phyloP scores from a whole-genome alignment of 2,888 invertebrate species.

The Seira musarum region DNA sequence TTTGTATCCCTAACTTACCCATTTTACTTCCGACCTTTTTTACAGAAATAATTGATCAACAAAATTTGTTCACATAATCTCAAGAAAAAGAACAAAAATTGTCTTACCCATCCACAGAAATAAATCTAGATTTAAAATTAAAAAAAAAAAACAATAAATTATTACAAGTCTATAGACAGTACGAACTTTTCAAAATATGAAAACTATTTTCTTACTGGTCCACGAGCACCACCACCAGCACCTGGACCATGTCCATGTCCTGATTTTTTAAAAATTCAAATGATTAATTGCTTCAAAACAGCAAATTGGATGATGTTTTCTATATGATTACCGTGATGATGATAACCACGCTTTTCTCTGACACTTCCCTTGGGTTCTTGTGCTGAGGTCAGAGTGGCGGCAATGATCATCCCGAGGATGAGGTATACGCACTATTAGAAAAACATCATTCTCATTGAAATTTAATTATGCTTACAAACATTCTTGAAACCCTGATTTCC shows the following conservation, averaged over 20 bases:
- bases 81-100: no score
- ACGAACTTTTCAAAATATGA: no score
- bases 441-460: background rate
- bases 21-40: no score
- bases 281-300: background rate
- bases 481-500: no score
- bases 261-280: background rate
- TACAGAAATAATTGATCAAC: no score
- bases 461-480: background rate
- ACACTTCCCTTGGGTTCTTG: constrained; percentile 50
- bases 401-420: constrained; percentile 42
- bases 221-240: constrained; percentile 79
- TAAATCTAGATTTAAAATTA: no score
- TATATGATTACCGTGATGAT: constrained; percentile 36
- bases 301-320: no score
- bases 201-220: no score
- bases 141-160: no score
- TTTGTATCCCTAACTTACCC: background rate
- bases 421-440: constrained; percentile 31
- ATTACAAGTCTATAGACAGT: no score
- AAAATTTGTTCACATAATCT: no score
- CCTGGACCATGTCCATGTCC: constrained; percentile 73
- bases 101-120: constrained; percentile 53
- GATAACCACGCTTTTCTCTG: constrained; percentile 38
- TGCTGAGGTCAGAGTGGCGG: constrained; percentile 36